These are phyloP conservation scores for Petrophora chlorosata DNA, from an alignment of 2,888 invertebrate species.

Conservation along the genomic window DNA sequence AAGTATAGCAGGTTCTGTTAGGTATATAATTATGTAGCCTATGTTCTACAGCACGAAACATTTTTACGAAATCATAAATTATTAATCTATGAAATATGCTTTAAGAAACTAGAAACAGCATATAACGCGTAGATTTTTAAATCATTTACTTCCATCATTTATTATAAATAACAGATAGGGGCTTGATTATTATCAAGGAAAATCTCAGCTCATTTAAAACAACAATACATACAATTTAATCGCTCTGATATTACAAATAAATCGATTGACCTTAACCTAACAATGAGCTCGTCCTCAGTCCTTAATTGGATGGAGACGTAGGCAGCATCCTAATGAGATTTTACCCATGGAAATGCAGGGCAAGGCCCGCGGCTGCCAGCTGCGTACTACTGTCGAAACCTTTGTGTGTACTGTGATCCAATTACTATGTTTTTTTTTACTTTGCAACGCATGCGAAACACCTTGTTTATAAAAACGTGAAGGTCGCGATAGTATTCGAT, in stretches of 20 bases:
- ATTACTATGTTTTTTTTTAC: slow-evolving; percentile 9
- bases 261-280: slow-evolving; percentile 58
- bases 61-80: too few species aligned
- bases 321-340: slow-evolving; percentile 52
- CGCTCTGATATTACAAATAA: slow-evolving; percentile 30
- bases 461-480: too few species aligned
- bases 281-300: slow-evolving; percentile 52
- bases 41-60: too few species aligned
- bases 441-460: not conserved
- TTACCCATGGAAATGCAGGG: slow-evolving; percentile 46
- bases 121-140: too few species aligned
- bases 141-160: too few species aligned
- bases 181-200: not conserved
- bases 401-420: slow-evolving; percentile 13
- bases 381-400: slow-evolving; percentile 9
- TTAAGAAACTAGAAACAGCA: too few species aligned
- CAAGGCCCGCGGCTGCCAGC: slow-evolving; percentile 40
- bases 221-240: slow-evolving; percentile 30
- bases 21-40: too few species aligned
- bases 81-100: too few species aligned
- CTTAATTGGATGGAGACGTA: slow-evolving; percentile 49
- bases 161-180: too few species aligned
- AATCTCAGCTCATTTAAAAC: not conserved
- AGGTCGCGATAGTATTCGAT: too few species aligned
- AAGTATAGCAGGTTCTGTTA: too few species aligned